These are phyloP conservation scores for Poecilia picta DNA, from an alignment of 2,797 vertebrate genomes.

Conservation along the genomic window DNA sequence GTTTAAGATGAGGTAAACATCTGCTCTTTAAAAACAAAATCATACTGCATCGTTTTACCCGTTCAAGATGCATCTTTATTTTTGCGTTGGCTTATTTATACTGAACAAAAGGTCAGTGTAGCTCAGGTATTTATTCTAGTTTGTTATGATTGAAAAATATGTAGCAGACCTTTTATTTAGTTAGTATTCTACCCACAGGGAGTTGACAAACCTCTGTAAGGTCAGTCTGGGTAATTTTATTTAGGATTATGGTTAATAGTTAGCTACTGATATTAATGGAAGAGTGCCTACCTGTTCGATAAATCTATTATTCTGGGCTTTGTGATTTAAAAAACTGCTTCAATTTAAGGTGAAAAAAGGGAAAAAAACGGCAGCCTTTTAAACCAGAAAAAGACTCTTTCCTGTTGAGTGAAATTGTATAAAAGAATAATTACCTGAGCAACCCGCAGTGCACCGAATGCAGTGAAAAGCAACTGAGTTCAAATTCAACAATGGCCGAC, in stretches of 20 bases:
- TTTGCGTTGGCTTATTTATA: background rate
- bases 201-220: background rate
- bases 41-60: background rate
- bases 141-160: background rate
- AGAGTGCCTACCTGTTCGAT: background rate
- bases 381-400: background rate
- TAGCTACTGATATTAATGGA: constrained; percentile 1
- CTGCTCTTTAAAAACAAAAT: background rate
- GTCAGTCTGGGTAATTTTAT: background rate
- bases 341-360: background rate
- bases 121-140: background rate
- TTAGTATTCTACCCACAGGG: background rate
- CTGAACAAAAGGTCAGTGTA: background rate
- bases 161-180: background rate
- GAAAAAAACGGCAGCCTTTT: background rate
- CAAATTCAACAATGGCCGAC: constrained; percentile 46
- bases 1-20: background rate
- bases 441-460: background rate
- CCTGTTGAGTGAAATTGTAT: constrained; percentile 3
- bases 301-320: background rate
- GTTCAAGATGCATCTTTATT: background rate
- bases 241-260: constrained; percentile 9
- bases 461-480: constrained; percentile 33
- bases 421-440: constrained; percentile 14
- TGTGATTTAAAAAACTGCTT: background rate